These are phyloP conservation scores for Bufo bufo DNA, from an alignment of 2,113 vertebrate species.

Conservation along the genomic window DNA sequence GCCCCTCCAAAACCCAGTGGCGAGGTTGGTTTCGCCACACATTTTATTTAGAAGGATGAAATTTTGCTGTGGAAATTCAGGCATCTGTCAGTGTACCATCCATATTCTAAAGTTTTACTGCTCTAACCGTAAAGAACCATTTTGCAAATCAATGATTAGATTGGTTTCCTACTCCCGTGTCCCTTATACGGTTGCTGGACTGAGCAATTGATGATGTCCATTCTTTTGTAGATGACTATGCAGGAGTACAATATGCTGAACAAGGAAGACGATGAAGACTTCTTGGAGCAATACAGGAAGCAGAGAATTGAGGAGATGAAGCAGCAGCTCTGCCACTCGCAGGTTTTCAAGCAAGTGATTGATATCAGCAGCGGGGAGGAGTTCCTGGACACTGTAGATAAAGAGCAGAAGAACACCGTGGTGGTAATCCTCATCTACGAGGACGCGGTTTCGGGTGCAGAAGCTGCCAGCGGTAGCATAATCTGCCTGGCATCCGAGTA, in stretches of 20 bases:
- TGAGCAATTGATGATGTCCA: not conserved
- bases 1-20: no score
- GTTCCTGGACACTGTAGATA: conserved; percentile 90
- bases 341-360: conserved; percentile 85
- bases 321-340: conserved; percentile 83
- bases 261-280: conserved; percentile 86
- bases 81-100: no score
- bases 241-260: conserved; percentile 87
- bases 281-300: conserved; percentile 91
- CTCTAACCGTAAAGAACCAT: no score
- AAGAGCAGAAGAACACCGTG: conserved; percentile 85
- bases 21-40: no score
- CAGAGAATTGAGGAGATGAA: conserved; percentile 97
- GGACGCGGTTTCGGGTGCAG: conserved; percentile 82
- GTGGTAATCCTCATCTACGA: conserved; percentile 96
- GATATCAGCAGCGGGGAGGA: conserved; percentile 87
- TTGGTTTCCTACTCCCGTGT: no score
- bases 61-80: no score
- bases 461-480: conserved; percentile 91
- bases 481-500: conserved; percentile 92
- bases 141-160: no score
- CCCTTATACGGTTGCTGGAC: no score
- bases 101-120: no score
- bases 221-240: conserved; percentile 80
- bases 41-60: no score